Conservation (phyloP, 2,113 vertebrate species). For the Oriolus oriolus region DNA sequence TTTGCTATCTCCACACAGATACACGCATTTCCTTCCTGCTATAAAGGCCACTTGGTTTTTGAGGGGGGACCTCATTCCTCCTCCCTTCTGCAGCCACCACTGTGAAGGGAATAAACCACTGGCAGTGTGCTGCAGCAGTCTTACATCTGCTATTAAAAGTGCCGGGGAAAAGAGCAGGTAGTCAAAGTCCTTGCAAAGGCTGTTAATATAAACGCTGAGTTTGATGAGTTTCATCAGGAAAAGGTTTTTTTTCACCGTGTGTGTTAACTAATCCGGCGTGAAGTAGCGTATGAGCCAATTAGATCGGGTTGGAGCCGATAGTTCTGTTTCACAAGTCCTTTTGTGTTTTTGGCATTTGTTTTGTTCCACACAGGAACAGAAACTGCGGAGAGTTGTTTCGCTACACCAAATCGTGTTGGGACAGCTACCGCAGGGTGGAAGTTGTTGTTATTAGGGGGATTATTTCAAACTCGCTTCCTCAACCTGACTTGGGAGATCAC, state of each 20-base stretch:
- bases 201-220: background rate
- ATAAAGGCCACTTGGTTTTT: background rate
- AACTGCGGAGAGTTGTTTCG: background rate
- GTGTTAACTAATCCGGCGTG: background rate
- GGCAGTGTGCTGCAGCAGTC: background rate
- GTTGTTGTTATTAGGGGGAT: background rate
- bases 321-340: conserved; percentile 18
- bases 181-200: background rate
- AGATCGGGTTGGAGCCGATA: background rate
- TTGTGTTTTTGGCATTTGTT: background rate
- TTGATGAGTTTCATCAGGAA: background rate
- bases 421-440: background rate
- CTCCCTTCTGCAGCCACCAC: background rate
- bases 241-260: background rate
- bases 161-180: background rate
- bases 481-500: background rate
- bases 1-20: conserved; percentile 34
- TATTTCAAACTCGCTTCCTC: background rate
- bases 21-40: conserved; percentile 45
- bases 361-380: conserved; percentile 18
- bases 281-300: background rate
- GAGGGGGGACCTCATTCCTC: background rate
- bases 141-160: background rate
- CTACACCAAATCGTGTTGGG: accelerated
- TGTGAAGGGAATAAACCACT: background rate